Evolutionary conservation across 2,113 vertebrate species (phyloP).

Genomic region (Puntigrus tetrazona): DNA sequence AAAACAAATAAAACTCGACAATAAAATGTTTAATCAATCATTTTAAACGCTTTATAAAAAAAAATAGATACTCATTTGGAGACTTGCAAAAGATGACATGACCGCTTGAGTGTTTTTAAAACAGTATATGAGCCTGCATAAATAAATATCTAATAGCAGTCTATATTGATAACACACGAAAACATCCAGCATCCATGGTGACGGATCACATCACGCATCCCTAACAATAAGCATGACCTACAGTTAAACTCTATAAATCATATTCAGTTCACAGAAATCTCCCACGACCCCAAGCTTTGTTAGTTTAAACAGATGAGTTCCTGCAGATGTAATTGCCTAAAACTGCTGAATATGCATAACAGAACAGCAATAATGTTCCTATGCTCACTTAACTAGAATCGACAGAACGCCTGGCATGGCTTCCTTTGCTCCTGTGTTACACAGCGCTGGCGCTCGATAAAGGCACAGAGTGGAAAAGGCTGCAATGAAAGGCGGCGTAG

Average conservation of each 20-base stretch:
- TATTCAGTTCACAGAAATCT: not conserved
- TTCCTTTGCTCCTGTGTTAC: conserved; percentile 1
- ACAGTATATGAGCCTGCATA: not conserved
- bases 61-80: not conserved
- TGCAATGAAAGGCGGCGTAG: not conserved
- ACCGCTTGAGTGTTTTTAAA: not conserved
- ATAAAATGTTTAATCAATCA: not conserved
- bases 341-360: conserved; percentile 41
- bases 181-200: not conserved
- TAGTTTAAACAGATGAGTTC: conserved; percentile 27
- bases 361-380: conserved; percentile 39
- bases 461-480: not conserved
- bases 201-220: not conserved
- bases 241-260: not conserved
- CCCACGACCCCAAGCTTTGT: not conserved
- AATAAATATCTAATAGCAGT: not conserved
- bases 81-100: not conserved
- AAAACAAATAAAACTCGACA: not conserved
- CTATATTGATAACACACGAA: not conserved
- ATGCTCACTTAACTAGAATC: conserved; percentile 39
- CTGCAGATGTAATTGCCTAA: conserved; percentile 34
- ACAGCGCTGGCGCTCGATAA: not conserved
- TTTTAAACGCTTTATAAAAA: not conserved
- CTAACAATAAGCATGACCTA: not conserved
- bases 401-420: not conserved